A percentile compares a stretch with the other conserved stretches of the same genome.
Evolutionary conservation across 2,888 invertebrate genomes (phyloP).

Genomic region (Glaucopsyche alexis): DNA sequence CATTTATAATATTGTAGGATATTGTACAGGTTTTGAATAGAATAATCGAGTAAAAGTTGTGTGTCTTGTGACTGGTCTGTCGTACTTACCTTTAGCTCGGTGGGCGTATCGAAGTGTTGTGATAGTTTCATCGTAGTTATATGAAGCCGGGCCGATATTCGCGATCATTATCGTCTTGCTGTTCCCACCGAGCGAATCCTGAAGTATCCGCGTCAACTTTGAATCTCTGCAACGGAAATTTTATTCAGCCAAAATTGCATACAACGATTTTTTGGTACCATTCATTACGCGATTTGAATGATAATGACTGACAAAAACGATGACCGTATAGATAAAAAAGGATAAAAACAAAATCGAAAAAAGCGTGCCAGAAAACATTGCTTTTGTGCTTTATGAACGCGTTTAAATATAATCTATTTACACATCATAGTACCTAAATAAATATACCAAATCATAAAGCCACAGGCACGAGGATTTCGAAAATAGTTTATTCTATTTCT

Average conservation of each 20-base stretch:
- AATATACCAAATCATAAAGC: background rate
- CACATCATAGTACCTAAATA: background rate
- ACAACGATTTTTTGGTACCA: background rate
- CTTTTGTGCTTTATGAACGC: background rate
- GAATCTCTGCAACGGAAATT: slow-evolving; percentile 85
- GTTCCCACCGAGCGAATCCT: slow-evolving; percentile 99
- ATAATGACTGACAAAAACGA: background rate
- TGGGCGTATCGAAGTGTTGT: slow-evolving; percentile 98
- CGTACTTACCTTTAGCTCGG: slow-evolving; percentile 87
- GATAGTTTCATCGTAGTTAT: slow-evolving; percentile 98
- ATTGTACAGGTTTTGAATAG: too few species aligned
- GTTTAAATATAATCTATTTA: background rate
- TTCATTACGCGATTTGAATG: background rate
- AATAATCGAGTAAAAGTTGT: too few species aligned
- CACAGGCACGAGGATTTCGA: background rate
- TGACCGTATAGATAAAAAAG: background rate
- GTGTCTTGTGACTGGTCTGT: too few species aligned
- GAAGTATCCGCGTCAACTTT: slow-evolving; percentile 95
- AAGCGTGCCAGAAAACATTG: slow-evolving; percentile 15
- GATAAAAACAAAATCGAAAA: background rate
- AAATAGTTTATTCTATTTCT: background rate
- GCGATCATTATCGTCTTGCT: slow-evolving; percentile 99
- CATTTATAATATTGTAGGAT: too few species aligned
- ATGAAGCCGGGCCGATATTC: slow-evolving; percentile 98
- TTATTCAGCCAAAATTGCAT: background rate